Conservation (phyloP, 2,113 vertebrate species). For the Meriones unguiculatus region DNA sequence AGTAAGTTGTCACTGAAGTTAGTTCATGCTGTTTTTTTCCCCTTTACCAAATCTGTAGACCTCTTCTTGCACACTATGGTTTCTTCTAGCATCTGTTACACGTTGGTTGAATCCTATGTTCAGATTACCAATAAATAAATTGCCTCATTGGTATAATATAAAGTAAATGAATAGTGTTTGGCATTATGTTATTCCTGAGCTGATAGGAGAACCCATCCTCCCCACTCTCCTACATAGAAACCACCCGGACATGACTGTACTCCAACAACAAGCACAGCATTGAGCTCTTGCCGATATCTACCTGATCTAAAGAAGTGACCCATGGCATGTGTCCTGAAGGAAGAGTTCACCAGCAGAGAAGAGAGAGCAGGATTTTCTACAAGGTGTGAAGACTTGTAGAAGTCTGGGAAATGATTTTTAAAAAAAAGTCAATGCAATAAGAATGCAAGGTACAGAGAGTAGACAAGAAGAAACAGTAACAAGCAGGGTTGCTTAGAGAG, state of each 20-base stretch:
- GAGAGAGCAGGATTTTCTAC: neutral
- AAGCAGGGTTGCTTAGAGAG: neutral
- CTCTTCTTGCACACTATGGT: constrained; percentile 32
- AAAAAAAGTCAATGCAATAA: too few relatives aligned
- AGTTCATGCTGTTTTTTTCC: constrained; percentile 38
- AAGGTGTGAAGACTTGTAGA: neutral
- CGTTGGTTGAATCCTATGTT: constrained; percentile 51
- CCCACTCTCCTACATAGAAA: neutral
- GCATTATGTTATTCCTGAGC: neutral
- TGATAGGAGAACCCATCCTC: neutral
- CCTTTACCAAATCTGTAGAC: constrained; percentile 31
- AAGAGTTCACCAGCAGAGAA: constrained; percentile 11
- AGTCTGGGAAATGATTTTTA: neutral
- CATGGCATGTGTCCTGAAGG: neutral
- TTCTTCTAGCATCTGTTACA: constrained; percentile 7
- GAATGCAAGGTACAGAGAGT: neutral
- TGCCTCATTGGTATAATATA: constrained; percentile 37
- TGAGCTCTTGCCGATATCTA: neutral
- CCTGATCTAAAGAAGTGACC: neutral
- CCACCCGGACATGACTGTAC: neutral
- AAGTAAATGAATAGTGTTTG: constrained; percentile 44
- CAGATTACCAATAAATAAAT: constrained; percentile 39
- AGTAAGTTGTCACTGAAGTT: constrained; percentile 56
- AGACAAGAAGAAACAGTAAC: neutral
- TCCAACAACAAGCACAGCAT: neutral